Evolutionary conservation across 2,113 vertebrate genomes (phyloP).

Genomic region (Catharus minimus): DNA sequence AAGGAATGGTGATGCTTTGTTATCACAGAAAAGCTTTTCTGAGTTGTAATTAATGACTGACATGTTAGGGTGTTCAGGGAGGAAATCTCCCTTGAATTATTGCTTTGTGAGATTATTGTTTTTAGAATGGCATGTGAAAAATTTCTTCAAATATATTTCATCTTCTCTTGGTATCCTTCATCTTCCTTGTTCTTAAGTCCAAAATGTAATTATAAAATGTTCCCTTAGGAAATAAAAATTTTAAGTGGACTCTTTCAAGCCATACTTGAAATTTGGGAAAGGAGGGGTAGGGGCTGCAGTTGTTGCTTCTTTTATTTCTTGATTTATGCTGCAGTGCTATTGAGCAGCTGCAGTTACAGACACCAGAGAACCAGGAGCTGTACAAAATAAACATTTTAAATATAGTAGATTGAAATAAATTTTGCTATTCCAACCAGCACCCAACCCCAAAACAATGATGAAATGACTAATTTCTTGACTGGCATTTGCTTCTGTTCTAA

Average conservation of each 20-base stretch:
- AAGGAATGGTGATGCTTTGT: background rate
- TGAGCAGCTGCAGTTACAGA: background rate
- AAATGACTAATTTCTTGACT: background rate
- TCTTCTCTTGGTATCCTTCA: constrained; percentile 41
- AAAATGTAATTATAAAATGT: constrained; percentile 48
- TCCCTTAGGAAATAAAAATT: constrained; percentile 57
- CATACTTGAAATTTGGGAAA: background rate
- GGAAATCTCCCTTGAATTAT: constrained; percentile 45
- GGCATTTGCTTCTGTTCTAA: background rate
- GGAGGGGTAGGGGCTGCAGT: background rate
- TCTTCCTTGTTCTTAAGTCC: constrained; percentile 31
- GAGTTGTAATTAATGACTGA: constrained; percentile 36
- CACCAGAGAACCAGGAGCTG: background rate
- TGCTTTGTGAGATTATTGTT: constrained; percentile 55
- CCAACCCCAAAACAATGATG: background rate
- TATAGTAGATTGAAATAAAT: background rate
- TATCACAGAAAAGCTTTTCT: background rate
- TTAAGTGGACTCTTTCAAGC: constrained; percentile 4
- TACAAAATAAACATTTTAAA: background rate
- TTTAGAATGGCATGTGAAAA: constrained; percentile 55
- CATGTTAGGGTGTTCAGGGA: constrained; percentile 13
- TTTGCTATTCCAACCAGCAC: background rate
- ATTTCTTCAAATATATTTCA: constrained; percentile 40
- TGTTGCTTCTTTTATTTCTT: background rate
- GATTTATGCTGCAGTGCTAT: background rate